A percentile compares a stretch with the other conserved stretches of the same genome.
Conservation (phyloP, 2,797 vertebrate species). For the Liparis tanakae region DNA sequence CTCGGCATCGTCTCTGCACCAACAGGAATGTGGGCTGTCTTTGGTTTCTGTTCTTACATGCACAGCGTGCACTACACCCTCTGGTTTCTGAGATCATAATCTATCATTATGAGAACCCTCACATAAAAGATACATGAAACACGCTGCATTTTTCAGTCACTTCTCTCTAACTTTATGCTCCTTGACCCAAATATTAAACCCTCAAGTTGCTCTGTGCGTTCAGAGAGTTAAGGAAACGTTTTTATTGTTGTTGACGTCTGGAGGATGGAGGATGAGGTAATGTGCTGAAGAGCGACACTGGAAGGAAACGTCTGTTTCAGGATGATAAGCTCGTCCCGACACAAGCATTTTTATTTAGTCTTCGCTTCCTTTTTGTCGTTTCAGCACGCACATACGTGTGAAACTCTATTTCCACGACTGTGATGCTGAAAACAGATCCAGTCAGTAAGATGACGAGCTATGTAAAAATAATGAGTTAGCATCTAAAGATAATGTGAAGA, state of each 20-base stretch:
- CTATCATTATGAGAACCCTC: background rate
- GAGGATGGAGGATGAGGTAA: background rate
- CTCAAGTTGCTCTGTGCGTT: background rate
- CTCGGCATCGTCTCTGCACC: background rate
- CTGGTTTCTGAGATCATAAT: background rate
- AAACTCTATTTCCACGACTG: too few relatives aligned
- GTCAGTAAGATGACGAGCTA: too few relatives aligned
- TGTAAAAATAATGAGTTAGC: background rate
- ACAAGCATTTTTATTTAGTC: slow-evolving; percentile 17
- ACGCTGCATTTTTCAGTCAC: too few relatives aligned
- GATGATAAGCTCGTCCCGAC: slow-evolving; percentile 53
- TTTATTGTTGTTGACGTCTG: background rate
- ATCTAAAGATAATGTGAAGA: background rate
- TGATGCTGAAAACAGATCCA: too few relatives aligned
- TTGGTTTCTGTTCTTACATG: slow-evolving; percentile 35
- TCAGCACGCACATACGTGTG: background rate
- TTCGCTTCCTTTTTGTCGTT: slow-evolving; percentile 3
- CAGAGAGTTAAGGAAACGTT: too few relatives aligned
- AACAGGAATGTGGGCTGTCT: background rate
- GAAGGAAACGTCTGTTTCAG: slow-evolving; percentile 46
- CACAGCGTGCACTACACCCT: background rate
- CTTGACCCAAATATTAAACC: background rate
- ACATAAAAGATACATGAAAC: too few relatives aligned
- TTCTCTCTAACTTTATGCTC: too few relatives aligned
- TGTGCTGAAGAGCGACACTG: background rate